phyloP scores from a whole-genome alignment of 2,888 invertebrate genomes.

The Orchesellides sinensis region DNA sequence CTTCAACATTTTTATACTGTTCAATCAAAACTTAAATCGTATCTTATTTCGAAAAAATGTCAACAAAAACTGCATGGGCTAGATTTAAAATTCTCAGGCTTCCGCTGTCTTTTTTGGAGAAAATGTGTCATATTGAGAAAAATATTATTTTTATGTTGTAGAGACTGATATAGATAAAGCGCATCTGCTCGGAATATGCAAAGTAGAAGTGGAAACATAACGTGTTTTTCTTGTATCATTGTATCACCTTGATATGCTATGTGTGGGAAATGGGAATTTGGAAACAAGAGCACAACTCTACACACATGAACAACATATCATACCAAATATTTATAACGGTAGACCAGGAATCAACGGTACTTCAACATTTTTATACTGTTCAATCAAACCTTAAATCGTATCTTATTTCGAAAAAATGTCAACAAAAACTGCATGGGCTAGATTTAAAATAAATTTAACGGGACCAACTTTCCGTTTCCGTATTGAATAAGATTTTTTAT shows the following conservation, averaged over 20 bases:
- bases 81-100: too few species aligned
- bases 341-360: conserved; percentile 29
- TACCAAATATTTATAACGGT: not conserved
- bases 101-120: not conserved
- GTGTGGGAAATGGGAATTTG: conserved; percentile 31
- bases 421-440: conserved; percentile 16
- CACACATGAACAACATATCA: too few species aligned
- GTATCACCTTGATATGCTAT: too few species aligned
- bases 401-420: conserved; percentile 59
- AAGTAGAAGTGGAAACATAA: too few species aligned
- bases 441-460: too few species aligned
- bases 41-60: conserved; percentile 59
- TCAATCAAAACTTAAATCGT: conserved; percentile 1
- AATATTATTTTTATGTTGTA: too few species aligned
- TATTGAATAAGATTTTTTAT: not conserved
- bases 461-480: conserved; percentile 45
- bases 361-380: not conserved
- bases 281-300: too few species aligned
- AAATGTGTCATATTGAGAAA: conserved; percentile 45
- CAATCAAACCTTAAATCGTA: conserved; percentile 6
- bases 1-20: conserved; percentile 2
- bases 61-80: conserved; percentile 23
- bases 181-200: too few species aligned
- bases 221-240: too few species aligned
- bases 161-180: too few species aligned